A percentile compares a stretch with the other conserved stretches of the same genome.
Evolutionary conservation across 2,113 vertebrate species (phyloP).

Genomic region (Lophotis ruficrista): DNA sequence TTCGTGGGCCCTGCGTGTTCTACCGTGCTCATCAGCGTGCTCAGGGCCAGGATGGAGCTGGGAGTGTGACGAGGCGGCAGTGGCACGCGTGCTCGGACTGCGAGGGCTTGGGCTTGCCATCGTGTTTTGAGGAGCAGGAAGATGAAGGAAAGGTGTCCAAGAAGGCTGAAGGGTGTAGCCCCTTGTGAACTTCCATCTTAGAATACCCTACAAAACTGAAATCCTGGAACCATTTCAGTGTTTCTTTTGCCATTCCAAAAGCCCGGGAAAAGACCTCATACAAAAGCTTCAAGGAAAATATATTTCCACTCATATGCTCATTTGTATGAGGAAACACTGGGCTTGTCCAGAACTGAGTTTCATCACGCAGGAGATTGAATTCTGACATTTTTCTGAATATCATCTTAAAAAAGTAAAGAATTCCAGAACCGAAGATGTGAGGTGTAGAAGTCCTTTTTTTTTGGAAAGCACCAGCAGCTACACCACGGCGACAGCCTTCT

Average conservation of each 20-base stretch:
- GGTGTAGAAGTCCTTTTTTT: background rate
- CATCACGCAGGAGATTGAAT: background rate
- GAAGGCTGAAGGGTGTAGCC: background rate
- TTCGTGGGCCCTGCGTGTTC: background rate
- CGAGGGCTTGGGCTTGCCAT: fast-evolving
- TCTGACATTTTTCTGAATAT: background rate
- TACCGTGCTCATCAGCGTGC: fast-evolving
- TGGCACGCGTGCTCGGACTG: background rate
- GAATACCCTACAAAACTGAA: background rate
- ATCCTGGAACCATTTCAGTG: background rate
- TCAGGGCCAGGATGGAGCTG: background rate
- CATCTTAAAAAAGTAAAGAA: no score
- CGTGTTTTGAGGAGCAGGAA: background rate
- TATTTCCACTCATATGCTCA: background rate
- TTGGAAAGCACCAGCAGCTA: background rate
- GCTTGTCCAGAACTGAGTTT: background rate
- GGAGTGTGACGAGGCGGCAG: no score
- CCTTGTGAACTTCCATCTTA: background rate
- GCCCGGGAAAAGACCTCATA: background rate
- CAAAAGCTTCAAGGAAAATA: background rate
- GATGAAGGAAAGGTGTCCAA: background rate
- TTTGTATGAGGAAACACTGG: background rate
- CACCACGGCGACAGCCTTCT: background rate
- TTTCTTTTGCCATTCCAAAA: background rate
- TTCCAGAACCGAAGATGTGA: background rate